Evolutionary conservation across 2,113 vertebrate genomes (phyloP), one percentile per base, ranked within the genome.

Genomic region (Chlamydotis undulata): DNA sequence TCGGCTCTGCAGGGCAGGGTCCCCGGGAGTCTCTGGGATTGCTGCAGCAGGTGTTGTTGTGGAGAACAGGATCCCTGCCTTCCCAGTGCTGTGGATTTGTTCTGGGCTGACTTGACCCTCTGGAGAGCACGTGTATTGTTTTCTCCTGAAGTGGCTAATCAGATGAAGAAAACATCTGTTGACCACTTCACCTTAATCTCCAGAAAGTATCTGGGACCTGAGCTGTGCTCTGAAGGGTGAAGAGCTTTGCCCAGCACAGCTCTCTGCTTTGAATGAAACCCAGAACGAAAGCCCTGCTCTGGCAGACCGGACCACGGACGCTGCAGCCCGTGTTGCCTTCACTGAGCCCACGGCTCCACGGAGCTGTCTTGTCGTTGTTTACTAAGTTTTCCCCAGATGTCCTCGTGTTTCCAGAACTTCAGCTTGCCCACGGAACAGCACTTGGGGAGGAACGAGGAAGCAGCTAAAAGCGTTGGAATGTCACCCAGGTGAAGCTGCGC

Each of bases 1-100:
- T 90, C n/a, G 81, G 84, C 77, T 96, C 78, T 68, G 92, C 33
- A 39, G 90, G 92, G 70, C 94, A 87, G 97, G 97, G 86, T 83
- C 94, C 82, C 68, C 12, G 4, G 71, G 93, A 92, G 59, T 93
- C 96, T 83, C 63, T 81, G 95, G 90, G 91, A 97, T 98, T 87
- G 95, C 94, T 98, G 70, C 81, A 43, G 93, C 98, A 98, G 97
- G 96, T 98, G 97, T 89, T 96, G 97, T 96, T 96, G 68, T 96
- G 94, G 82, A 96, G 95, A 95, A 96, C 87, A 93, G 75, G 89
- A 92, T 76, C 83, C 67, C 41, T 39, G 87, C 83, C 49, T 71
- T 41, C 61, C n/a, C 49, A 1, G 9, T 25, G 67, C 37, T n/a
- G 71, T 8, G 64, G 29, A 3, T 55, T 83, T 86, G 83, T 61